A percentile compares a stretch with the other conserved stretches of the same genome.
These are phyloP conservation scores for Calyptommatus sinebrachiatus DNA, from an alignment of 2,113 vertebrate genomes.

Conservation along the genomic window DNA sequence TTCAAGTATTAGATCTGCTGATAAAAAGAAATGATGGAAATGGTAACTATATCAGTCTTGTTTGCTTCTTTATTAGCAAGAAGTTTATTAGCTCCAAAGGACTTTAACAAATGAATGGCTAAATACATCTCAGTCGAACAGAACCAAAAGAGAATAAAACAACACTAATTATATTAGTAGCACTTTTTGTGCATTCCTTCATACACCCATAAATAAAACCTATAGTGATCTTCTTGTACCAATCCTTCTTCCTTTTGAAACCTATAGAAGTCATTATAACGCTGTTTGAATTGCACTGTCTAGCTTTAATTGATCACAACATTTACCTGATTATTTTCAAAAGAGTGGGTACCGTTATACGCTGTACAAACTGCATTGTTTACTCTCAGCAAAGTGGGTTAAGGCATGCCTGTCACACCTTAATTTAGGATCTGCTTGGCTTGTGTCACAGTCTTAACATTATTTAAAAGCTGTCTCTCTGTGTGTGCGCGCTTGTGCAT, in stretches of 20 bases:
- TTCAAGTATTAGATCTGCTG: too few relatives aligned
- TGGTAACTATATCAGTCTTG: not conserved
- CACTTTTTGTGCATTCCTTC: too few relatives aligned
- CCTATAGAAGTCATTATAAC: accelerated
- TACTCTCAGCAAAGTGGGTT: not conserved
- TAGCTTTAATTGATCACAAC: conserved; percentile 1
- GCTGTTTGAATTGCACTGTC: not conserved
- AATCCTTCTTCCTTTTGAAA: not conserved
- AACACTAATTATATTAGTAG: too few relatives aligned
- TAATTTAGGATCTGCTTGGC: conserved; percentile 12
- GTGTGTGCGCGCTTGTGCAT: not conserved
- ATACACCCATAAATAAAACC: too few relatives aligned
- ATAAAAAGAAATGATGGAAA: too few relatives aligned
- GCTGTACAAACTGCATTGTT: accelerated
- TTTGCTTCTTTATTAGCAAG: not conserved
- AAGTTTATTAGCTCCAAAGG: not conserved
- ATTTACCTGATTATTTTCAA: not conserved
- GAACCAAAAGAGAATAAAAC: not conserved
- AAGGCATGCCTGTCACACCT: not conserved
- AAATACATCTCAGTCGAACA: not conserved
- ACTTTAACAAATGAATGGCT: not conserved
- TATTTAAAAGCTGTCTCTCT: conserved; percentile 42
- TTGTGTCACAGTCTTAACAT: conserved; percentile 54
- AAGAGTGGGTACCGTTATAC: accelerated
- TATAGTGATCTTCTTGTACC: not conserved